These are phyloP conservation scores for Calameuta filiformis DNA, from an alignment of 2,888 invertebrate genomes.

Conservation along the genomic window DNA sequence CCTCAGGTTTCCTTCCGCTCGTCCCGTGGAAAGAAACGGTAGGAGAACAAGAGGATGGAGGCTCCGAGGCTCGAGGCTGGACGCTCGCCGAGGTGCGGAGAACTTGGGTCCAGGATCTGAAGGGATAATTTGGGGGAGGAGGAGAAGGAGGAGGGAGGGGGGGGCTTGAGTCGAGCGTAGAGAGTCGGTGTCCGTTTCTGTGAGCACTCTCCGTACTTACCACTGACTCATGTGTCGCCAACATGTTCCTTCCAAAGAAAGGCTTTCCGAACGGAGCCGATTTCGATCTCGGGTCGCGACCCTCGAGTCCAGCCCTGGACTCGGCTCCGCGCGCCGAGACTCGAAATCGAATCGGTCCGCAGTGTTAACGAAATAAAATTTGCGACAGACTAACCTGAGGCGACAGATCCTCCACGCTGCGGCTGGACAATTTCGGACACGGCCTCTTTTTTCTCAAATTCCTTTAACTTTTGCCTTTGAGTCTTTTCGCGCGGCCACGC, in stretches of 20 bases:
- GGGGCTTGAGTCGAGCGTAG: constrained; percentile 49
- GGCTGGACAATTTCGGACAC: constrained; percentile 26
- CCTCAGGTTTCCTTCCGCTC: neutral
- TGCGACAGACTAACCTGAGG: constrained; percentile 63
- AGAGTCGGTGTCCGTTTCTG: constrained; percentile 45
- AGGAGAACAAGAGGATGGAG: neutral
- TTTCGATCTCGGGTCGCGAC: constrained; percentile 20
- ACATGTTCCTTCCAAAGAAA: constrained; percentile 60
- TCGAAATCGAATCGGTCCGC: constrained; percentile 38
- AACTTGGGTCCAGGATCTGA: constrained; percentile 1
- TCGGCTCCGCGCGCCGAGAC: neutral
- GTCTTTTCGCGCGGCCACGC: neutral
- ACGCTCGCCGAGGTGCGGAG: neutral
- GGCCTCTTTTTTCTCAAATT: neutral
- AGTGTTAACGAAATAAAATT: constrained; percentile 50
- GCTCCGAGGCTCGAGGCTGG: neutral
- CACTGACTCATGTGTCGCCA: constrained; percentile 61
- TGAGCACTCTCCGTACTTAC: constrained; percentile 63
- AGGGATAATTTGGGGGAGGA: constrained; percentile 29
- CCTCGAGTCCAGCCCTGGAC: neutral
- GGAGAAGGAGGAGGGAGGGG: constrained; percentile 1
- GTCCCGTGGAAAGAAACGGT: neutral
- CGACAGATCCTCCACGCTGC: constrained; percentile 60
- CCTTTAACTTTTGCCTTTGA: neutral
- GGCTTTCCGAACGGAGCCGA: constrained; percentile 44